Conservation (phyloP, 2,797 vertebrate species). For the Micropoecilia bifurca region DNA sequence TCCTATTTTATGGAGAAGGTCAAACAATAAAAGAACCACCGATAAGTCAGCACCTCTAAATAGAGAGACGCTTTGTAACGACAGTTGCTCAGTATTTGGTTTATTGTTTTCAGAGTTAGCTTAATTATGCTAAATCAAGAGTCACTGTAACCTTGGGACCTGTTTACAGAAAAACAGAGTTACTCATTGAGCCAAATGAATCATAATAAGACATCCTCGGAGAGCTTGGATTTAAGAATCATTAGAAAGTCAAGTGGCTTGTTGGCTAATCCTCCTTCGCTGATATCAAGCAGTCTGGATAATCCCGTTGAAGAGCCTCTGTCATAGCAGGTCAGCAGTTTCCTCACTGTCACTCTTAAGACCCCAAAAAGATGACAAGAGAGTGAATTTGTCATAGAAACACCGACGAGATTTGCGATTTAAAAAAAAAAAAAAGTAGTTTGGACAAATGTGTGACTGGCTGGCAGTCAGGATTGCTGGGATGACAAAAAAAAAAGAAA, state of each 20-base stretch:
- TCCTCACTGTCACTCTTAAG: conserved; percentile 19
- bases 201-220: conserved; percentile 19
- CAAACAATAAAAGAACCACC: background rate
- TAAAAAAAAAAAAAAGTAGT: background rate
- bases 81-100: conserved; percentile 4
- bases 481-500: conserved; percentile 33
- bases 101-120: conserved; percentile 13
- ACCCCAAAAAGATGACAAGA: conserved; percentile 15
- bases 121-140: conserved; percentile 14
- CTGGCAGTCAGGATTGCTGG: conserved; percentile 31
- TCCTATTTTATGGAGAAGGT: background rate
- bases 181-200: conserved; percentile 19
- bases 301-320: conserved; percentile 49
- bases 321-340: conserved; percentile 32
- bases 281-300: conserved; percentile 42
- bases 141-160: conserved; percentile 45
- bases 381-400: background rate
- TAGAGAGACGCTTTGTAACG: conserved; percentile 1
- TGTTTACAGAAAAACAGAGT: conserved; percentile 18
- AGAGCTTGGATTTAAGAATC: conserved; percentile 41
- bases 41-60: background rate
- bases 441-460: conserved; percentile 43
- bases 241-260: conserved; percentile 43
- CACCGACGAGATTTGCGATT: background rate
- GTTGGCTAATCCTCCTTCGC: conserved; percentile 50